These are phyloP conservation scores for Mesorhabditis sp. DNA, from an alignment of 2,888 invertebrate species.

Conservation along the genomic window DNA sequence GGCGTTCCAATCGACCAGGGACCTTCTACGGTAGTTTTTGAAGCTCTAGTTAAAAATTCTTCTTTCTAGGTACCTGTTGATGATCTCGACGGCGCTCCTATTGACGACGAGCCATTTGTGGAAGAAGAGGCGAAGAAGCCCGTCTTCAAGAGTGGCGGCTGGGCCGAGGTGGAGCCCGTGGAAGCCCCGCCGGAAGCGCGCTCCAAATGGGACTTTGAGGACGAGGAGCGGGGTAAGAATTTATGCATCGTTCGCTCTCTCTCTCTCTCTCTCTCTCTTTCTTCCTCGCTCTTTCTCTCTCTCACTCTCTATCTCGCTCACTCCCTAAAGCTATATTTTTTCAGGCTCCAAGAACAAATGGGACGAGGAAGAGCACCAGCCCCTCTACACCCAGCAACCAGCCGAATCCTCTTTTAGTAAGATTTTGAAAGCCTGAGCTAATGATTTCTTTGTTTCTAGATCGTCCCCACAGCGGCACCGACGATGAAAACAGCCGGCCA, in stretches of 20 bases:
- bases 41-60: too few species aligned
- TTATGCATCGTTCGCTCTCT: background rate
- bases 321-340: background rate
- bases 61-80: slow-evolving; percentile 11
- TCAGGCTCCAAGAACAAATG: slow-evolving; percentile 7
- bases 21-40: too few species aligned
- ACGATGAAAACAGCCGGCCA: too few species aligned
- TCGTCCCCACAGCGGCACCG: too few species aligned
- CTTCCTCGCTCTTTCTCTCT: background rate
- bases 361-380: slow-evolving; percentile 12
- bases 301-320: background rate
- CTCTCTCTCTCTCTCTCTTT: background rate
- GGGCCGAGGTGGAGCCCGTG: slow-evolving; percentile 16
- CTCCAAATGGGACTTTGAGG: slow-evolving; percentile 19
- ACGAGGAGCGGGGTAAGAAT: slow-evolving; percentile 11
- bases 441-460: too few species aligned
- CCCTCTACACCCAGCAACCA: too few species aligned
- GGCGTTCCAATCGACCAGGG: slow-evolving; percentile 21
- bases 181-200: slow-evolving; percentile 8
- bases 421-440: too few species aligned
- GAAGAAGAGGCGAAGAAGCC: slow-evolving; percentile 9
- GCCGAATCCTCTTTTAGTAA: too few species aligned
- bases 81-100: slow-evolving; percentile 30
- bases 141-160: slow-evolving; percentile 11
- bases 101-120: slow-evolving; percentile 16